Percentiles rank a stretch among this genome's conserved stretches.
Conservation (phyloP, 1,140 invertebrate species). For the Plodia interpunctella region DNA sequence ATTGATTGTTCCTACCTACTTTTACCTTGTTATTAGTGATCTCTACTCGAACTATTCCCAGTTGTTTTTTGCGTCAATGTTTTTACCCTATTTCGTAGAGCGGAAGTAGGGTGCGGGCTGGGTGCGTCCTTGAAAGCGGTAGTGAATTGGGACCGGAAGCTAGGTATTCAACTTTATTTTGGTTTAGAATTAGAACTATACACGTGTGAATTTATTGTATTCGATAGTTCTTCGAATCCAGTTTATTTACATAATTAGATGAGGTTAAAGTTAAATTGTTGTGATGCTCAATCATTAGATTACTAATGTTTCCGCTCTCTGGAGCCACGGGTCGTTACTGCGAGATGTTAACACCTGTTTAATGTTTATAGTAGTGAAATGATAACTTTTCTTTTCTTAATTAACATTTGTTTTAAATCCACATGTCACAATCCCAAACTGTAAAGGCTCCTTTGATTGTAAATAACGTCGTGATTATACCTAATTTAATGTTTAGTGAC, state of each 20-base stretch:
- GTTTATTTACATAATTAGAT: conserved; percentile 2
- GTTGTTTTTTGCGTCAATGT: conserved; percentile 37
- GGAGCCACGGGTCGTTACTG: too few relatives aligned
- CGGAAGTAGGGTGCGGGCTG: conserved; percentile 63
- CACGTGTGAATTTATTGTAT: not conserved
- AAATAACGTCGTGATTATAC: too few relatives aligned
- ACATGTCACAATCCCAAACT: too few relatives aligned
- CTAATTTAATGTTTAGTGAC: too few relatives aligned
- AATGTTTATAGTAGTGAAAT: too few relatives aligned
- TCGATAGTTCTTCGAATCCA: not conserved
- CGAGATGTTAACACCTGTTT: too few relatives aligned
- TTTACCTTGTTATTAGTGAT: not conserved
- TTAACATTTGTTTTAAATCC: too few relatives aligned
- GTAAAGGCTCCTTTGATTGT: too few relatives aligned
- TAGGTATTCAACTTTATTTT: conserved; percentile 42
- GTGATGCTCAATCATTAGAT: not conserved
- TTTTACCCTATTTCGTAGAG: conserved; percentile 38
- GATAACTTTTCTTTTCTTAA: too few relatives aligned
- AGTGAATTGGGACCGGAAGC: conserved; percentile 47
- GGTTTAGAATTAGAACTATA: conserved; percentile 14
- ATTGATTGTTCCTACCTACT: too few relatives aligned
- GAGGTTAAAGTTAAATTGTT: not conserved
- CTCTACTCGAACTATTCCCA: conserved; percentile 18
- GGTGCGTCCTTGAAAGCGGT: conserved; percentile 58
- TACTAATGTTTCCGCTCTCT: not conserved